A percentile compares a stretch with the other conserved stretches of the same genome.
These are phyloP conservation scores for Podocnemis expansa DNA, from an alignment of 2,113 vertebrate species.

Conservation along the genomic window DNA sequence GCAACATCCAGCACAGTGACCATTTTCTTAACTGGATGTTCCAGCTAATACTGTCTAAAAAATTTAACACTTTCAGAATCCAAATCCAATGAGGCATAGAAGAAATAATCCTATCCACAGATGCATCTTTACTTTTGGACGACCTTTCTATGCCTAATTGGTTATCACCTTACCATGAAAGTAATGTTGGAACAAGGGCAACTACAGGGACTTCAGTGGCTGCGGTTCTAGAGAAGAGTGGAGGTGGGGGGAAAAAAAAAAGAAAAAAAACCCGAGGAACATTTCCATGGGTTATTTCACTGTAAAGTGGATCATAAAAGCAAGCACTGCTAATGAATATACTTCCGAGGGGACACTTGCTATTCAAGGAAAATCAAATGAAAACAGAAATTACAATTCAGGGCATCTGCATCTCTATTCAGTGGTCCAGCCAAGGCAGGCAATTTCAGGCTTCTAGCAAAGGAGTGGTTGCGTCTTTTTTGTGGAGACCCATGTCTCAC, in stretches of 20 bases:
- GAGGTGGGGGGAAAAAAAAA: not conserved
- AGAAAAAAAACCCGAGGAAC: too few relatives aligned
- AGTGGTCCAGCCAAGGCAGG: too few relatives aligned
- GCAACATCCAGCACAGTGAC: not conserved
- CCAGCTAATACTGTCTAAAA: not conserved
- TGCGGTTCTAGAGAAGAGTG: not conserved
- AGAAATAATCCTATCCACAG: rapidly evolving
- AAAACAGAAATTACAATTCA: not conserved
- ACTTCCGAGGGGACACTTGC: not conserved
- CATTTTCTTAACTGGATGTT: not conserved
- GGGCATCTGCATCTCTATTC: too few relatives aligned
- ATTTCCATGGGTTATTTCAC: not conserved
- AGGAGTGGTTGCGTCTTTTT: too few relatives aligned
- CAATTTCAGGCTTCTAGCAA: too few relatives aligned
- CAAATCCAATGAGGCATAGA: rapidly evolving
- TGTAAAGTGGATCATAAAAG: not conserved
- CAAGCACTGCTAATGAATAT: not conserved
- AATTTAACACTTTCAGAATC: not conserved
- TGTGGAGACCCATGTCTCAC: too few relatives aligned
- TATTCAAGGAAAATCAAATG: conserved; percentile 1
- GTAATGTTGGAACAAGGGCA: not conserved
- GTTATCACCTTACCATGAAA: not conserved
- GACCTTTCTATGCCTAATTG: not conserved
- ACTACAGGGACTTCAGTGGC: not conserved
- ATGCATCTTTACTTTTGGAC: not conserved